Base-by-base conservation (phyloP, 2,888 invertebrate genomes). In the Noctua janthe region DNA sequence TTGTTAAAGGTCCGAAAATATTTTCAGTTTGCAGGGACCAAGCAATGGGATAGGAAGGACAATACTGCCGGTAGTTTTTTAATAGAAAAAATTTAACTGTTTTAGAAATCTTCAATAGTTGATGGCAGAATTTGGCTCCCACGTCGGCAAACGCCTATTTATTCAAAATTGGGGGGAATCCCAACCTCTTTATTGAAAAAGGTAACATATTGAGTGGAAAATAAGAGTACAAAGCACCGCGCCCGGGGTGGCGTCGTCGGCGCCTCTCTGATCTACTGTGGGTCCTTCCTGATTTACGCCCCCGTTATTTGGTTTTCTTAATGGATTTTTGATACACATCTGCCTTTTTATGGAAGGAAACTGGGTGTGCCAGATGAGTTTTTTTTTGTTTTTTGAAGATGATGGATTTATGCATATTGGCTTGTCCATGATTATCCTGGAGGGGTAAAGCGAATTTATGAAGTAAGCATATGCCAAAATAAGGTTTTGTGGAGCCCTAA, bases 271-370 rank as follows among this genome's bases (percentile, higher is more conserved):
- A 90, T 91, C 86, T 86, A 86, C 83, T 85, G 75, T 23, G 59
- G 81, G 81, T 88, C 91, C 91, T 92, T 92, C 89, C 91, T 92
- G 93, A 93, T 93, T 93, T 92, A 91, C 93, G 89, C 91, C 90
- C 91, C 89, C 90, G 91, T 92, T 93, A 93, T 94, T 93, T 92
- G 92, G 91, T 91, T 92, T 91, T 90, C 91, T 88, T 93, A 93
- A 94, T 94, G 93, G 92, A 89, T 92, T 92, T 93, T 93, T 92
- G 92, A 93, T 93, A 92, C 88, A 91, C 91, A 91, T 91, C 90
- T 91, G 90, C 90, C 88, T 89, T 82, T 90, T 88, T 90, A 86
- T 82, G 78, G 74, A 80, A 71, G 54, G 10, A 62, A 73, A 66
- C 62, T 76, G 67, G 71, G 81, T 67, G 56, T 43, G 35, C 66